phyloP scores from a whole-genome alignment of 2,888 invertebrate species.

The Agrilus biguttatus region DNA sequence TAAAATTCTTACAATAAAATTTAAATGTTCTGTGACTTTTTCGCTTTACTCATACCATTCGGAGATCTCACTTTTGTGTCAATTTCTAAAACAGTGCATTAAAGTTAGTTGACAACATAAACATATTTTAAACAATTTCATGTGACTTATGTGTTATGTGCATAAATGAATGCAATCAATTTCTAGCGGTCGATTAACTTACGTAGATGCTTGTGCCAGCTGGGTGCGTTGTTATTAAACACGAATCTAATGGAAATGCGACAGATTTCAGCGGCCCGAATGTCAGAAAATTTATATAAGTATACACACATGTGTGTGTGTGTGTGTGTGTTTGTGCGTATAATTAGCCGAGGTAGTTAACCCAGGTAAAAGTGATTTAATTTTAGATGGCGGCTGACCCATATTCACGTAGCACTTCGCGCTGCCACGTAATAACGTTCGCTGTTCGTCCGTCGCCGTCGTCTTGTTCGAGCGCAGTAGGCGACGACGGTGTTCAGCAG shows the following conservation, averaged over 20 bases:
- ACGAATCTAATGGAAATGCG: constrained; percentile 6
- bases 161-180: too few relatives aligned
- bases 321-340: constrained; percentile 6
- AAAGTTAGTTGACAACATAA: too few relatives aligned
- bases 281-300: constrained; percentile 7
- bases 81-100: too few relatives aligned
- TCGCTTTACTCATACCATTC: too few relatives aligned
- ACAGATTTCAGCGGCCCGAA: constrained; percentile 14
- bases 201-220: background rate
- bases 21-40: too few relatives aligned
- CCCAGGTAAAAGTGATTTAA: constrained; percentile 30
- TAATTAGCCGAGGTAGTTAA: constrained; percentile 30
- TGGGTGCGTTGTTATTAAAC: background rate
- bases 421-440: constrained; percentile 6
- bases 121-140: too few relatives aligned
- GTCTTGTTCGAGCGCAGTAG: constrained; percentile 2
- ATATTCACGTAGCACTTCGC: constrained; percentile 20
- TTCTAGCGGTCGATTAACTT: too few relatives aligned
- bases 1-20: too few relatives aligned
- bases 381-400: constrained; percentile 26
- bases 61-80: too few relatives aligned
- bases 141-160: too few relatives aligned
- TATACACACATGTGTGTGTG: too few relatives aligned
- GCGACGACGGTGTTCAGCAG: background rate
- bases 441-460: constrained; percentile 5